phyloP scores from a whole-genome alignment of 2,797 vertebrate genomes.

The Gorsachius magnificus region DNA sequence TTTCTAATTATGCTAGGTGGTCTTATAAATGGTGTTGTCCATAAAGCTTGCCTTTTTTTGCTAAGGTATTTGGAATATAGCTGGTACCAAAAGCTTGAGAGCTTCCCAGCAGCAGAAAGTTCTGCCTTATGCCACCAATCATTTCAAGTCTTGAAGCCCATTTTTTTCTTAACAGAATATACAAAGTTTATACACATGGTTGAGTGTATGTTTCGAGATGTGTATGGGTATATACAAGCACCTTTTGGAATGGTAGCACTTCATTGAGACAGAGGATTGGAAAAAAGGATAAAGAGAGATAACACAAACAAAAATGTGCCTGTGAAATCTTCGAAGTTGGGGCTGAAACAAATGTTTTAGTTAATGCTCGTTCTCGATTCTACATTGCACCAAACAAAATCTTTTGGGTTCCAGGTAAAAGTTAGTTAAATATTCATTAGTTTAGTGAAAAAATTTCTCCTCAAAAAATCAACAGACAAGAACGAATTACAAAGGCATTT shows the following conservation, averaged over 20 bases:
- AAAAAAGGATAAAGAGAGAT: not conserved
- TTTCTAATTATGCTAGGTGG: not conserved
- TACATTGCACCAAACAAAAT: not conserved
- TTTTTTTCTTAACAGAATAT: not conserved
- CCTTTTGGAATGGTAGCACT: not conserved
- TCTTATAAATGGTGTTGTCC: not conserved
- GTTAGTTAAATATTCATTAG: not conserved
- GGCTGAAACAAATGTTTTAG: not conserved
- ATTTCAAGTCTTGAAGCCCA: not conserved
- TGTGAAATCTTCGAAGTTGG: not conserved
- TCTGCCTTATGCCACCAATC: not conserved
- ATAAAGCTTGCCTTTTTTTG: conserved; percentile 1
- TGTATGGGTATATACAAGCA: not conserved
- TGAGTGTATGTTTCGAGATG: not conserved
- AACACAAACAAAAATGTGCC: not conserved
- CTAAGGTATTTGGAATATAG: not conserved
- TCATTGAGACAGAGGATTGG: not conserved
- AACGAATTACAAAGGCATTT: not conserved
- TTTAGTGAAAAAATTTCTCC: not conserved
- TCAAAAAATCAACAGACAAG: not conserved
- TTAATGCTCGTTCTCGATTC: not conserved
- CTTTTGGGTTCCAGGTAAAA: not conserved
- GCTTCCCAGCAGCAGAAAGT: not conserved
- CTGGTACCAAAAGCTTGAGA: not conserved
- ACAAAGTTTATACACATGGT: not conserved